A percentile compares a stretch with the other conserved stretches of the same genome.
Conservation (phyloP, 2,113 vertebrate genomes). For the Cyanoderma ruficeps region DNA sequence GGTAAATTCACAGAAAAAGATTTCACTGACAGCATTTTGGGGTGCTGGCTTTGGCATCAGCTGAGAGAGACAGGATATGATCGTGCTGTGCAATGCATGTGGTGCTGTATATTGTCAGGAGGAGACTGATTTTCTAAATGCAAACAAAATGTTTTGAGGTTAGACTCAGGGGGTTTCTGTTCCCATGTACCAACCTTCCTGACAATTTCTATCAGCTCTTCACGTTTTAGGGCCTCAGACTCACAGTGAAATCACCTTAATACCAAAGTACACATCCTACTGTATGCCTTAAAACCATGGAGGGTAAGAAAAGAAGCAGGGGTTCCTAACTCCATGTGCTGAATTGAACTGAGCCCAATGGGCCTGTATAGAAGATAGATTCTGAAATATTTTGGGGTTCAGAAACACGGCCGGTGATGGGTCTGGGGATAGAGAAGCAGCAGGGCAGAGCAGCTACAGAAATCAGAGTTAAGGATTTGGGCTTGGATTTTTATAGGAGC, state of each 20-base stretch:
- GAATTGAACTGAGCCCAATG: not conserved
- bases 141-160: not conserved
- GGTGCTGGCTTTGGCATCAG: not conserved
- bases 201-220: not conserved
- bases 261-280: not conserved
- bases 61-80: not conserved
- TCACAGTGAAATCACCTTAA: not conserved
- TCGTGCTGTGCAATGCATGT: not conserved
- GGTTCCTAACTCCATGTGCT: not conserved
- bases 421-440: not conserved
- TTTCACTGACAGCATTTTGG: not conserved
- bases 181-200: not conserved
- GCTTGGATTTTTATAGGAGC: not conserved
- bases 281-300: not conserved
- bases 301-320: not conserved
- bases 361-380: not conserved
- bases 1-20: not conserved
- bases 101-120: not conserved
- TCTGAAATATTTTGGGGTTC: not conserved
- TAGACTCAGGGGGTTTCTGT: not conserved
- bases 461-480: not conserved
- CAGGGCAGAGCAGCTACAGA: not conserved
- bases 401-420: rapidly evolving
- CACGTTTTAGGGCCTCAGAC: not conserved
- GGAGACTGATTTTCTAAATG: not conserved